Percentiles rank a stretch among this genome's conserved stretches.
phyloP scores from a whole-genome alignment of 1,140 invertebrate genomes.

The Thaumatotibia leucotreta region DNA sequence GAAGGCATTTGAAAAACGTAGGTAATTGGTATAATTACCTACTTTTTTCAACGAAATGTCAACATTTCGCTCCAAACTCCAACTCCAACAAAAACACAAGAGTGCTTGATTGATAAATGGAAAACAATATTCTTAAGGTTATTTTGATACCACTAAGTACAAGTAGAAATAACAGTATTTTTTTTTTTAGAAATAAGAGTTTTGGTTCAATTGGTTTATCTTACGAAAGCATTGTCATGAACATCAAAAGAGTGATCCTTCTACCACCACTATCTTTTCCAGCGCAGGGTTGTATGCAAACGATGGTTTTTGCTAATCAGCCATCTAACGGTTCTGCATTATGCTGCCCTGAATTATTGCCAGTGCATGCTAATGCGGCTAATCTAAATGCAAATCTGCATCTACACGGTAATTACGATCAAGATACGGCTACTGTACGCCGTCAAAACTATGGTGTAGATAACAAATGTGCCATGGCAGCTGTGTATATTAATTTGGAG shows the following conservation, averaged over 20 bases:
- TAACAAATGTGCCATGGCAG: neutral
- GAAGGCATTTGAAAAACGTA: no score
- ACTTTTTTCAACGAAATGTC: no score
- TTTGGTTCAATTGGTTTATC: no score
- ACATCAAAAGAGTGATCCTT: conserved; percentile 15
- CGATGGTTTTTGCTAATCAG: conserved; percentile 51
- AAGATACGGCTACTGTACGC: conserved; percentile 26
- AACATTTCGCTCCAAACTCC: no score
- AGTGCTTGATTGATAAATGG: no score
- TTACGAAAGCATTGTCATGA: conserved; percentile 8
- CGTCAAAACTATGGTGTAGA: neutral
- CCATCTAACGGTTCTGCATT: conserved; percentile 39
- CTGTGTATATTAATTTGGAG: neutral
- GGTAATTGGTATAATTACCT: no score
- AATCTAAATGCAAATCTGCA: conserved; percentile 51
- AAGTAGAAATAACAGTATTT: no score
- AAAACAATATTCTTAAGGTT: no score
- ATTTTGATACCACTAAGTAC: no score
- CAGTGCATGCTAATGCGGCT: conserved; percentile 44
- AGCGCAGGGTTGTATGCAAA: conserved; percentile 4
- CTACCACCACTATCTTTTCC: neutral
- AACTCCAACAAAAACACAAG: no score
- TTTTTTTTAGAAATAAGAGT: no score
- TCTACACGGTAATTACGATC: conserved; percentile 50
- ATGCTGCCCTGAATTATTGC: conserved; percentile 44